These are phyloP conservation scores for Zaprionus davidi DNA, from an alignment of 1,140 invertebrate species.

Conservation along the genomic window DNA sequence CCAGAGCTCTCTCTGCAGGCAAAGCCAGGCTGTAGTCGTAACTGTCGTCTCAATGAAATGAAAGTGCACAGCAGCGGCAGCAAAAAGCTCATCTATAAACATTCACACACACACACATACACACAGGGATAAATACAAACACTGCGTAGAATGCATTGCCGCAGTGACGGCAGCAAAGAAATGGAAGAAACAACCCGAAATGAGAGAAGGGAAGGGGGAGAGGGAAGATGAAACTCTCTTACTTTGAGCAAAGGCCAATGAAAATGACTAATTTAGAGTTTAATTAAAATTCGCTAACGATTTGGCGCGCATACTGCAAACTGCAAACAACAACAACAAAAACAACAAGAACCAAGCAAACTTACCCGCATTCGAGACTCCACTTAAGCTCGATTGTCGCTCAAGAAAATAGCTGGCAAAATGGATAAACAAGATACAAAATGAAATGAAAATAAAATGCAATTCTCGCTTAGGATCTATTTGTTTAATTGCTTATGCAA, in stretches of 20 bases:
- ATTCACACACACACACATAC: constrained; percentile 43
- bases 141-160: background rate
- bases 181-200: constrained; percentile 16
- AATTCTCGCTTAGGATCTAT: constrained; percentile 37
- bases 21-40: constrained; percentile 38
- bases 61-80: constrained; percentile 65
- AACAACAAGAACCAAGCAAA: constrained; percentile 12
- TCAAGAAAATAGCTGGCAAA: constrained; percentile 62
- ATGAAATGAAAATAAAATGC: constrained; percentile 44
- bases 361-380: background rate
- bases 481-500: constrained; percentile 69
- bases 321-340: constrained; percentile 30
- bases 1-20: constrained; percentile 21
- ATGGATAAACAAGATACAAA: constrained; percentile 46
- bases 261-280: constrained; percentile 81
- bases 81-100: constrained; percentile 78
- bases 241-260: constrained; percentile 73
- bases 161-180: background rate
- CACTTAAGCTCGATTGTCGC: constrained; percentile 66
- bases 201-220: background rate
- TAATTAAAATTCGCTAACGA: constrained; percentile 81
- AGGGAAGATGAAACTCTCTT: constrained; percentile 36
- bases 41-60: constrained; percentile 79
- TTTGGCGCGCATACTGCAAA: constrained; percentile 52
- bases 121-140: constrained; percentile 47